Percentiles rank a stretch among this genome's conserved stretches.
Evolutionary conservation across 2,888 invertebrate genomes (phyloP).

Genomic region (Macroteleia sp.): DNA sequence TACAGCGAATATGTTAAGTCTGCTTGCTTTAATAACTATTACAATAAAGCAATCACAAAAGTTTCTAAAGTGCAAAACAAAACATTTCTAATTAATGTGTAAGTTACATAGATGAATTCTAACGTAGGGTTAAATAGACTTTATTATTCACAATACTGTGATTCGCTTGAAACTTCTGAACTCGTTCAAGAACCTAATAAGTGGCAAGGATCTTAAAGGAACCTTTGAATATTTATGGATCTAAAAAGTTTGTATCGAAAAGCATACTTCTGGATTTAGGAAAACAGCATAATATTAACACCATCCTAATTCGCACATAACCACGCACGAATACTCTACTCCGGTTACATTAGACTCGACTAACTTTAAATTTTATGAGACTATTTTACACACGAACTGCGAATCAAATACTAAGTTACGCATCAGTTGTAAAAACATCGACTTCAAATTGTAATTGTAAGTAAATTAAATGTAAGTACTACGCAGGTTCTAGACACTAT

Average conservation of each 20-base stretch:
- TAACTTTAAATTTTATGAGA: slow-evolving; percentile 6
- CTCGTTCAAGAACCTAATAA: slow-evolving; percentile 37
- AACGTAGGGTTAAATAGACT: slow-evolving; percentile 24
- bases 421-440: too few species aligned
- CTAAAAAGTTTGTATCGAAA: slow-evolving; percentile 51
- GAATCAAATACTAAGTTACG: too few species aligned
- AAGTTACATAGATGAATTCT: slow-evolving; percentile 27
- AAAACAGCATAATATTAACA: slow-evolving; percentile 36
- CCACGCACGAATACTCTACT: slow-evolving; percentile 18
- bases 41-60: too few species aligned
- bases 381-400: neutral
- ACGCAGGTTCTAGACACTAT: too few species aligned
- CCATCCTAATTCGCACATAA: slow-evolving; percentile 16
- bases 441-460: too few species aligned
- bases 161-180: slow-evolving; percentile 31
- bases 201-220: slow-evolving; percentile 21
- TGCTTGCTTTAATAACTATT: too few species aligned
- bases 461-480: too few species aligned
- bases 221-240: slow-evolving; percentile 47
- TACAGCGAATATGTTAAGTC: too few species aligned
- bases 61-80: neutral
- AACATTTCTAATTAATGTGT: slow-evolving; percentile 15
- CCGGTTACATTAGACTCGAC: slow-evolving; percentile 3
- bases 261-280: slow-evolving; percentile 16
- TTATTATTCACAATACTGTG: slow-evolving; percentile 37